Evolutionary conservation across 1,140 invertebrate genomes (phyloP).

Genomic region (Ceratosolen fusciceps): DNA sequence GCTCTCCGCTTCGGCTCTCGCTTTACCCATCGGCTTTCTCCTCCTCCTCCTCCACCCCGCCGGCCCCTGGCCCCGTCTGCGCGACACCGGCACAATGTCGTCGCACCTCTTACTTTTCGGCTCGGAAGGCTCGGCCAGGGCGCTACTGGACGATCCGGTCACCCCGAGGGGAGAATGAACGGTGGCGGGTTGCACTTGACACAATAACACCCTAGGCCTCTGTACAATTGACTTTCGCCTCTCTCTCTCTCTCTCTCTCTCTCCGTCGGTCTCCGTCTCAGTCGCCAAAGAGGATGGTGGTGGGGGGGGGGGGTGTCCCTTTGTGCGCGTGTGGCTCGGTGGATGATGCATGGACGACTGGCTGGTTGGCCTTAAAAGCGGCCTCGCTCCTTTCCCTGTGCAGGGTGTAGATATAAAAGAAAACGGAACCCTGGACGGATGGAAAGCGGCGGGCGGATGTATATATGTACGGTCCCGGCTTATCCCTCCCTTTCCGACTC

Average conservation of each 20-base stretch:
- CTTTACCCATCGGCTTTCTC: background rate
- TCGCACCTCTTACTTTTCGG: slow-evolving; percentile 41
- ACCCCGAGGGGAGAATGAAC: background rate
- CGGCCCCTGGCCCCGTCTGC: too few relatives aligned
- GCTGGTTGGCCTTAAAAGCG: too few relatives aligned
- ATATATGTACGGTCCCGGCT: too few relatives aligned
- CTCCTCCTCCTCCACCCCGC: too few relatives aligned
- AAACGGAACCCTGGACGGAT: background rate
- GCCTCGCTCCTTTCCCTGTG: too few relatives aligned
- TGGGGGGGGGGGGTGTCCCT: too few relatives aligned
- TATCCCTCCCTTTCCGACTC: background rate
- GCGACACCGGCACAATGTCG: background rate
- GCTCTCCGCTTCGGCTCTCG: background rate
- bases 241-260: too few relatives aligned
- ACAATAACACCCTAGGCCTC: slow-evolving; percentile 38
- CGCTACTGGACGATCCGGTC: too few relatives aligned
- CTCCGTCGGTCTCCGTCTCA: too few relatives aligned
- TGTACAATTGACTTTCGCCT: slow-evolving; percentile 46
- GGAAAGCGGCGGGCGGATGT: background rate
- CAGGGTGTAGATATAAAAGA: background rate
- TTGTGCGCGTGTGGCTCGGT: too few relatives aligned
- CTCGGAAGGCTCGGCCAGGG: background rate
- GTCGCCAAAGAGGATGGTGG: too few relatives aligned
- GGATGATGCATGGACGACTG: too few relatives aligned
- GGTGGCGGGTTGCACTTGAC: slow-evolving; percentile 25